These are phyloP conservation scores for Nycticebus coucang DNA, from an alignment of 2,113 vertebrate species.

Conservation along the genomic window DNA sequence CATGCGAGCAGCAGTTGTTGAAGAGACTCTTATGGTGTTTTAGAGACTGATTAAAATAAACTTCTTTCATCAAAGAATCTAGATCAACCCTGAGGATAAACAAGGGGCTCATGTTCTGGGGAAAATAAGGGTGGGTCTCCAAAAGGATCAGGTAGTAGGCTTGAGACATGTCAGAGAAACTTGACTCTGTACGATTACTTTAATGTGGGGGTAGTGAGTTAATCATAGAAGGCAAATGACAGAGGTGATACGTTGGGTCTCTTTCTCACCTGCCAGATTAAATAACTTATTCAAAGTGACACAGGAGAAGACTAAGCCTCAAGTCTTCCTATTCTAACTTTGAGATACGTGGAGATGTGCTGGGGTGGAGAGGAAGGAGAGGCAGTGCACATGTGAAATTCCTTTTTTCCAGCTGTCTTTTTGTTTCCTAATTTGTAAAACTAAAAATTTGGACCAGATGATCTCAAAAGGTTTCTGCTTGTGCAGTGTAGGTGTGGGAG, in stretches of 20 bases:
- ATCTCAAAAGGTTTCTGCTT: not conserved
- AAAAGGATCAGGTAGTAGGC: not conserved
- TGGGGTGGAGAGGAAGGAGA: not conserved
- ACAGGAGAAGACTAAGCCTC: not conserved
- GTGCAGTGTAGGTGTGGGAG: not conserved
- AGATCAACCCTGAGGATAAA: conserved; percentile 35
- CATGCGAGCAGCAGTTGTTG: not conserved
- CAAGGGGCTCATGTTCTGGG: not conserved
- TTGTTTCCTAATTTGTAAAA: not conserved
- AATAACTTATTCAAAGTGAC: not conserved
- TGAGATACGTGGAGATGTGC: not conserved
- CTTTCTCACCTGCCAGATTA: not conserved
- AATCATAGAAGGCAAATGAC: not conserved
- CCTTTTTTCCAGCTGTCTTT: not conserved
- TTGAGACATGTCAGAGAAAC: not conserved
- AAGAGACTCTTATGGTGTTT: conserved; percentile 33
- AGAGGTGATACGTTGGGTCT: not conserved
- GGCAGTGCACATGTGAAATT: not conserved
- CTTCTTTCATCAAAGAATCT: conserved; percentile 21
- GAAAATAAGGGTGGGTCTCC: not conserved
- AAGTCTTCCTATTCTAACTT: not conserved
- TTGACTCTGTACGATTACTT: not conserved
- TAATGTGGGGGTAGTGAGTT: not conserved
- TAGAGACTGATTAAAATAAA: conserved; percentile 23
- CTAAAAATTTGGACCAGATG: not conserved